phyloP scores from a whole-genome alignment of 64 coral and sea anemone genomes.

The Hydrozoanthus tunicans region DNA sequence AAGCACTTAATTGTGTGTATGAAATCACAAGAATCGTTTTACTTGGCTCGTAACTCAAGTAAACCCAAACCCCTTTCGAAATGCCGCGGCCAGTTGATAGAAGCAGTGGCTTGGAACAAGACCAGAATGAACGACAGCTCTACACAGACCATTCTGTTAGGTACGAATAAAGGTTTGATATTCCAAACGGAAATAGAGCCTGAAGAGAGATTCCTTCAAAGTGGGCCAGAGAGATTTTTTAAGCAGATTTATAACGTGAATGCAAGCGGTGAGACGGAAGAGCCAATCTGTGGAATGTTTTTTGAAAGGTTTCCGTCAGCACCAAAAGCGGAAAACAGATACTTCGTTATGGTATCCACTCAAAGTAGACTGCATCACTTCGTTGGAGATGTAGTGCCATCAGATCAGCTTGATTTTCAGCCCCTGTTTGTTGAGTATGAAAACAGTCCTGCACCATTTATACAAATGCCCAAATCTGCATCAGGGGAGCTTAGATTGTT shows the following conservation, averaged over 20 bases:
- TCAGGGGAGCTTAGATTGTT: constrained; percentile 69
- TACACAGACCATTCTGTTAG: constrained; percentile 91
- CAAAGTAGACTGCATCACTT: constrained; percentile 93
- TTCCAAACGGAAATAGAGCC: constrained; percentile 92
- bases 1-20: constrained; percentile 89
- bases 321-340: constrained; percentile 80
- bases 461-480: constrained; percentile 82
- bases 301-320: constrained; percentile 89
- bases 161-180: constrained; percentile 82
- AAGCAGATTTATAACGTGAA: constrained; percentile 96
- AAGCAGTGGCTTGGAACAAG: constrained; percentile 98
- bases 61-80: constrained; percentile 91
- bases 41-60: constrained; percentile 87
- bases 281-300: constrained; percentile 89
- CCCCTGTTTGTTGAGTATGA: constrained; percentile 94
- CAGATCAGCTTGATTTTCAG: constrained; percentile 77
- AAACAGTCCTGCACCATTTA: constrained; percentile 86
- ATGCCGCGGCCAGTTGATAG: constrained; percentile 82
- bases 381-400: constrained; percentile 75
- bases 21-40: constrained; percentile 92
- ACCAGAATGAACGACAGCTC: constrained; percentile 88
- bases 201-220: constrained; percentile 93
- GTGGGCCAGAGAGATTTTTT: constrained; percentile 85
- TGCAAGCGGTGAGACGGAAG: constrained; percentile 75
- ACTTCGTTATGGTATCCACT: constrained; percentile 93